Percentiles rank a stretch among this genome's conserved stretches.
Evolutionary conservation across 2,113 vertebrate genomes (phyloP).

Genomic region (Todiramphus chloris): DNA sequence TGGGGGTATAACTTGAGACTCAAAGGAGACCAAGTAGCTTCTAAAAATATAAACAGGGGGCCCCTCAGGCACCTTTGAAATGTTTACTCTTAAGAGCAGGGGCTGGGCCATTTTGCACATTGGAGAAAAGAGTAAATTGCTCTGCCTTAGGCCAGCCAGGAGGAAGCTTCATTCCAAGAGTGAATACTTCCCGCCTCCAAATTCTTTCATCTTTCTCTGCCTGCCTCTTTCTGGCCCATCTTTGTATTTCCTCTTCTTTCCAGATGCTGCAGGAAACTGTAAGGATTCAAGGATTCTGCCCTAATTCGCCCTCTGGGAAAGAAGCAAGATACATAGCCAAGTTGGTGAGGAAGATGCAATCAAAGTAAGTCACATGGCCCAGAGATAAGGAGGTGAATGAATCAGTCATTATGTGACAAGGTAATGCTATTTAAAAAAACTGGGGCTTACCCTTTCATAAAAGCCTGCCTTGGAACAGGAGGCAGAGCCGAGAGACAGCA

Average conservation of each 20-base stretch:
- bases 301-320: background rate
- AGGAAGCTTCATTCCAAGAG: constrained; percentile 34
- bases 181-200: background rate
- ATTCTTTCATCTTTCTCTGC: constrained; percentile 49
- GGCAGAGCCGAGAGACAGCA: background rate
- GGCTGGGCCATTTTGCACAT: background rate
- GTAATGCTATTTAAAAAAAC: background rate
- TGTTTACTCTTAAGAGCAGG: constrained; percentile 3
- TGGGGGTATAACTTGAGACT: background rate
- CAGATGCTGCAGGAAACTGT: constrained; percentile 4
- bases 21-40: background rate
- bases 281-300: constrained; percentile 3
- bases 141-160: constrained; percentile 43
- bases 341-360: background rate
- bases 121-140: constrained; percentile 23
- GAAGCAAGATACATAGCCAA: background rate
- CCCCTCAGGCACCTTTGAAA: background rate
- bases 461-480: background rate
- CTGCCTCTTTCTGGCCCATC: constrained; percentile 27
- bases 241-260: constrained; percentile 35
- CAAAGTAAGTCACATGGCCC: background rate
- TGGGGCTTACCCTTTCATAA: background rate
- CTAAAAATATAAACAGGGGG: constrained; percentile 4
- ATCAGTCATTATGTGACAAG: constrained; percentile 24
- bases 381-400: constrained; percentile 21